Percentiles rank a stretch among this genome's conserved stretches.
These are phyloP conservation scores for Ptychadena robeensis DNA, from an alignment of 2,797 vertebrate species.

Conservation along the genomic window DNA sequence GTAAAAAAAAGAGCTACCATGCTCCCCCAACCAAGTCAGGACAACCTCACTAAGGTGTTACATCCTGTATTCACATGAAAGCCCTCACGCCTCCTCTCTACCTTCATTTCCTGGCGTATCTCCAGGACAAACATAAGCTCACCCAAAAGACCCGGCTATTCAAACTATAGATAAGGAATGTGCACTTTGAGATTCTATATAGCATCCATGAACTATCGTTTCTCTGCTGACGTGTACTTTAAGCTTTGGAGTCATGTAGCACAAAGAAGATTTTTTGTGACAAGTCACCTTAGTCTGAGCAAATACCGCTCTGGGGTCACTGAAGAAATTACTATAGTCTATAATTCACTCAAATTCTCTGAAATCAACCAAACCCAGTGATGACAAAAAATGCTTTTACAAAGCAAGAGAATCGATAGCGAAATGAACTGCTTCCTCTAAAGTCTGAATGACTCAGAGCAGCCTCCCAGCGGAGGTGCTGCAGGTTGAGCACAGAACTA, in stretches of 20 bases:
- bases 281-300: constrained; percentile 74
- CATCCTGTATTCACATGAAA: too few relatives aligned
- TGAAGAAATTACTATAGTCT: constrained; percentile 70
- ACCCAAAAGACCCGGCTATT: too few relatives aligned
- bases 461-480: not conserved
- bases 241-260: constrained; percentile 70
- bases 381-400: not conserved
- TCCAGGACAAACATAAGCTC: too few relatives aligned
- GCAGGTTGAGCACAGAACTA: not conserved
- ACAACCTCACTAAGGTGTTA: too few relatives aligned
- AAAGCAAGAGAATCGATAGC: not conserved
- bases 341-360: constrained; percentile 65
- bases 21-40: too few relatives aligned
- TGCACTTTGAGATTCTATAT: too few relatives aligned
- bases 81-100: too few relatives aligned
- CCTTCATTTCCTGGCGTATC: too few relatives aligned
- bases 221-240: constrained; percentile 47
- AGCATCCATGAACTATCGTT: too few relatives aligned
- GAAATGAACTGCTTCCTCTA: not conserved
- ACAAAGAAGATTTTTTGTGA: constrained; percentile 72
- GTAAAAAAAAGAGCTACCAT: too few relatives aligned
- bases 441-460: not conserved
- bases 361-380: constrained; percentile 17
- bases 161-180: too few relatives aligned
- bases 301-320: constrained; percentile 72